Evolutionary conservation across 2,797 vertebrate genomes (phyloP).

Genomic region (Pangasius mekongensis): DNA sequence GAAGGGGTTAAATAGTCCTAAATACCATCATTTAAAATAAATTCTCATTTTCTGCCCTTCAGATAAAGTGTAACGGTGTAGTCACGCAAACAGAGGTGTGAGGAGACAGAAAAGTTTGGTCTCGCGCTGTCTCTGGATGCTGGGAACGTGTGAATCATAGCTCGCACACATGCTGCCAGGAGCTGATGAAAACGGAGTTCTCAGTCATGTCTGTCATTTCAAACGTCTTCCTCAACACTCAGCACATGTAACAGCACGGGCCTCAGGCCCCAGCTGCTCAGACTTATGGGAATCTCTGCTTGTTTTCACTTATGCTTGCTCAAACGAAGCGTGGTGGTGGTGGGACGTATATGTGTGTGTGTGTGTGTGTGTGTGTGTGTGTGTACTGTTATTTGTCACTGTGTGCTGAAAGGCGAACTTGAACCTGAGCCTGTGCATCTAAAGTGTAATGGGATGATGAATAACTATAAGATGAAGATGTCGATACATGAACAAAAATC

Average conservation of each 20-base stretch:
- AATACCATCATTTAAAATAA: neutral
- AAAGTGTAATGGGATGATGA: neutral
- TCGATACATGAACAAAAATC: neutral
- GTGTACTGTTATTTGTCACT: neutral
- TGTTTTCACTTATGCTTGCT: neutral
- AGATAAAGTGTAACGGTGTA: neutral
- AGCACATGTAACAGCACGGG: slow-evolving; percentile 15
- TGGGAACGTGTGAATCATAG: slow-evolving; percentile 40
- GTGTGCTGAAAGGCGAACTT: neutral
- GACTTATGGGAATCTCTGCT: slow-evolving; percentile 29
- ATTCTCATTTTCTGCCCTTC: neutral
- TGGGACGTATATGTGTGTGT: neutral
- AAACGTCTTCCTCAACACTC: slow-evolving; percentile 33
- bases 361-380: neutral
- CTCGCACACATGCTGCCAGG: slow-evolving; percentile 40
- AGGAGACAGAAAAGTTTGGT: slow-evolving; percentile 25
- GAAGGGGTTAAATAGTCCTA: neutral
- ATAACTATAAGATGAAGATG: neutral
- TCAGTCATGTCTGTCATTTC: slow-evolving; percentile 42
- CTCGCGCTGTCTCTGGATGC: neutral
- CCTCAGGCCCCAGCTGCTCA: neutral
- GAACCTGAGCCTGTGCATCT: too few relatives aligned
- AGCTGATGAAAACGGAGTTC: slow-evolving; percentile 36
- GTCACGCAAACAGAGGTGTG: slow-evolving; percentile 28
- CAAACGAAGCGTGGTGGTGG: neutral